Percentiles rank a stretch among this genome's conserved stretches.
Conservation (phyloP, 2,113 vertebrate species). For the Campylorhamphus procurvoides region DNA sequence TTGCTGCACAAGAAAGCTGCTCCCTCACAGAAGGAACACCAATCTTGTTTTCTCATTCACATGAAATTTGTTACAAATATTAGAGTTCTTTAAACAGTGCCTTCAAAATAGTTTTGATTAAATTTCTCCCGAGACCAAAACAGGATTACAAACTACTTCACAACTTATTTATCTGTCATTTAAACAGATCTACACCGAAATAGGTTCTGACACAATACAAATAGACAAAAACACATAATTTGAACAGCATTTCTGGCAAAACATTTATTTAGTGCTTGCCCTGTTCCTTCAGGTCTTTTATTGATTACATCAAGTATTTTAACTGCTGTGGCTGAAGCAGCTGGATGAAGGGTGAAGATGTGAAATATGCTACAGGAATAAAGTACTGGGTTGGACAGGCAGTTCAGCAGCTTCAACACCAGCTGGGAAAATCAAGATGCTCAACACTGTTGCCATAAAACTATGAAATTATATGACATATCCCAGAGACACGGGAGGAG, state of each 20-base stretch:
- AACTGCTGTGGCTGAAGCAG: background rate
- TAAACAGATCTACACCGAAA: background rate
- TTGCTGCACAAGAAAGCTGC: background rate
- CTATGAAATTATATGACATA: background rate
- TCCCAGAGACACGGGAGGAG: background rate
- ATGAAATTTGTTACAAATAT: background rate
- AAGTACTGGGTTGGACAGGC: background rate
- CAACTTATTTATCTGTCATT: background rate
- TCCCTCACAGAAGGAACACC: background rate
- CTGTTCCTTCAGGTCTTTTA: background rate
- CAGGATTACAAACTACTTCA: background rate
- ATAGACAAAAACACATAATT: background rate
- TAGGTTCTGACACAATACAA: background rate
- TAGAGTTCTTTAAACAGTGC: background rate
- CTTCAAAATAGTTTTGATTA: conserved; percentile 5
- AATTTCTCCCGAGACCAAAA: background rate
- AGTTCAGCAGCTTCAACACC: background rate
- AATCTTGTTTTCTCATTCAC: background rate
- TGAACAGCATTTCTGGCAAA: background rate
- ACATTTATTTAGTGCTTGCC: background rate
- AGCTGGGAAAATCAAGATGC: background rate
- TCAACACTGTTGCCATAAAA: background rate
- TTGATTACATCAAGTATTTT: background rate
- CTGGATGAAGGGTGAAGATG: background rate
- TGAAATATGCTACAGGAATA: background rate